These are phyloP conservation scores for Tilapia sparmanii DNA, from an alignment of 2,113 vertebrate species.

Conservation along the genomic window DNA sequence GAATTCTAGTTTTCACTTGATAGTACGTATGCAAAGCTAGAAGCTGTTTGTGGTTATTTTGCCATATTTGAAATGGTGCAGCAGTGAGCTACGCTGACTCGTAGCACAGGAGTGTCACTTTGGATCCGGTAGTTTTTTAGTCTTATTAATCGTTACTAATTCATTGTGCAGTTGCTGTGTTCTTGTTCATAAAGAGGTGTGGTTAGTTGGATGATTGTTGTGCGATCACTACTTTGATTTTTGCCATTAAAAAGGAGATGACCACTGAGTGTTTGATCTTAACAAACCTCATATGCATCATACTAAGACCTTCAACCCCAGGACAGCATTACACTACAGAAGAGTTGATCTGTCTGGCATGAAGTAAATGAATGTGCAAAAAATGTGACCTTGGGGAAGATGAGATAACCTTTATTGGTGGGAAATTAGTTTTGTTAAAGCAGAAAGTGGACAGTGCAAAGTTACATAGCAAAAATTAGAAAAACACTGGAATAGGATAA, in stretches of 20 bases:
- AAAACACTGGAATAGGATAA: neutral
- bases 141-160: neutral
- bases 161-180: neutral
- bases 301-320: neutral
- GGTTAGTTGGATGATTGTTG: neutral
- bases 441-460: neutral
- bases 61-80: neutral
- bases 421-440: neutral
- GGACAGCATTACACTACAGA: neutral
- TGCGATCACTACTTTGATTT: neutral
- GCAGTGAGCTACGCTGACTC: neutral
- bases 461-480: neutral
- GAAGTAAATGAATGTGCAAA: neutral
- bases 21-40: neutral
- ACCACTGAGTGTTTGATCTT: neutral
- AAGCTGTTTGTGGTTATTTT: neutral
- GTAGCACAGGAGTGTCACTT: neutral
- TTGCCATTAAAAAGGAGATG: neutral
- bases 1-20: neutral
- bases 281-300: neutral
- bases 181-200: neutral
- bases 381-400: neutral
- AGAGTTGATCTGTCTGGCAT: neutral
- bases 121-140: neutral
- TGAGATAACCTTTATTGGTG: neutral